Conservation (phyloP, 2,797 vertebrate species). For the Setipinna tenuifilis region DNA sequence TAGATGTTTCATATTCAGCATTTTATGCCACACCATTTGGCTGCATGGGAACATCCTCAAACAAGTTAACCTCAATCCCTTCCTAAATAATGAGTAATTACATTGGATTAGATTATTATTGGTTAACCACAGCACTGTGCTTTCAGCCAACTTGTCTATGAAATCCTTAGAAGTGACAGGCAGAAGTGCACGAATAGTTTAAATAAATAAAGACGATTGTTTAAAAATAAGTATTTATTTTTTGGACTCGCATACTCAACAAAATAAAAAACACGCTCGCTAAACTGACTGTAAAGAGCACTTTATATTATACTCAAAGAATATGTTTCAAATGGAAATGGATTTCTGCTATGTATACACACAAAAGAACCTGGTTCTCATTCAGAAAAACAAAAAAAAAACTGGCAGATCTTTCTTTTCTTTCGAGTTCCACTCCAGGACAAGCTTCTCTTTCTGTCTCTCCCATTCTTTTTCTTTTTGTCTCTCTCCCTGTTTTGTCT, state of each 20-base stretch:
- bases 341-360: constrained; percentile 14
- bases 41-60: background rate
- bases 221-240: constrained; percentile 8
- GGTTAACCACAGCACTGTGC: background rate
- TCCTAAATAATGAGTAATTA: background rate
- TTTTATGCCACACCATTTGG: background rate
- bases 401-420: background rate
- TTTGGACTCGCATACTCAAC: background rate
- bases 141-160: background rate
- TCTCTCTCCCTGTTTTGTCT: background rate
- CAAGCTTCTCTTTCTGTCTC: constrained; percentile 31
- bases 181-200: background rate
- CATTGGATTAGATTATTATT: background rate
- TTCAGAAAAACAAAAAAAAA: too few species aligned
- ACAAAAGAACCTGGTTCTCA: background rate
- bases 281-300: constrained; percentile 7
- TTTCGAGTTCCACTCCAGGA: background rate
- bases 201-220: background rate
- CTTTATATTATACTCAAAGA: constrained; percentile 12
- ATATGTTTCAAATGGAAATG: constrained; percentile 3
- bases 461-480: background rate
- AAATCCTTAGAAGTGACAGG: background rate
- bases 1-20: background rate
- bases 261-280: constrained; percentile 4
- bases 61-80: background rate